Percentiles rank a stretch among this genome's conserved stretches.
Conservation (phyloP, 2,888 invertebrate genomes). For the Melolontha melolontha region DNA sequence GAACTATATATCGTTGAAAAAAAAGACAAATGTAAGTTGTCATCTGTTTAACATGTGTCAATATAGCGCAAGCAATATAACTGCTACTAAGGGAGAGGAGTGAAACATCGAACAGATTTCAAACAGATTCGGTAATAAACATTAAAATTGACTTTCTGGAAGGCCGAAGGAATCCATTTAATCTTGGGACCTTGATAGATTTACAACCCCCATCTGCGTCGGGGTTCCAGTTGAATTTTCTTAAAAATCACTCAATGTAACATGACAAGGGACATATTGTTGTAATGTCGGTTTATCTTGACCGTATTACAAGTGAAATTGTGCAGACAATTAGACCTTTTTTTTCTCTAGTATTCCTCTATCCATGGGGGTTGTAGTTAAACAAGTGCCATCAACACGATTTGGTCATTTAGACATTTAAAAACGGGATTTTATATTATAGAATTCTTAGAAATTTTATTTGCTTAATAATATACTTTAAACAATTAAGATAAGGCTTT, state of each 20-base stretch:
- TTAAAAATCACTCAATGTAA: slow-evolving; percentile 39
- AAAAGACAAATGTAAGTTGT: slow-evolving; percentile 31
- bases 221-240: slow-evolving; percentile 33
- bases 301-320: slow-evolving; percentile 40
- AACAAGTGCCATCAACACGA: slow-evolving; percentile 3
- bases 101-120: slow-evolving; percentile 27
- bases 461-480: too few relatives aligned
- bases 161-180: slow-evolving; percentile 39
- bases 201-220: slow-evolving; percentile 40
- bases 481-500: too few relatives aligned
- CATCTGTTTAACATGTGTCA: slow-evolving; percentile 38
- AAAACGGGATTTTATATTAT: too few relatives aligned
- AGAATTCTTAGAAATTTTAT: too few relatives aligned
- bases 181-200: slow-evolving; percentile 38
- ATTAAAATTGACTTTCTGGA: slow-evolving; percentile 32
- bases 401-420: background rate
- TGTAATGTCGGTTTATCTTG: slow-evolving; percentile 39
- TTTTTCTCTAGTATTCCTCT: slow-evolving; percentile 12
- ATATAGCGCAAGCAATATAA: slow-evolving; percentile 18
- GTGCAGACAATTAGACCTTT: slow-evolving; percentile 39
- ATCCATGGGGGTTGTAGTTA: background rate
- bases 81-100: background rate
- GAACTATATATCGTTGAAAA: background rate
- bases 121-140: slow-evolving; percentile 38
- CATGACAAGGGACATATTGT: slow-evolving; percentile 40